Conservation (phyloP, 64 coral and sea anemone genomes). For the Dendrophyllia cribrosa region DNA sequence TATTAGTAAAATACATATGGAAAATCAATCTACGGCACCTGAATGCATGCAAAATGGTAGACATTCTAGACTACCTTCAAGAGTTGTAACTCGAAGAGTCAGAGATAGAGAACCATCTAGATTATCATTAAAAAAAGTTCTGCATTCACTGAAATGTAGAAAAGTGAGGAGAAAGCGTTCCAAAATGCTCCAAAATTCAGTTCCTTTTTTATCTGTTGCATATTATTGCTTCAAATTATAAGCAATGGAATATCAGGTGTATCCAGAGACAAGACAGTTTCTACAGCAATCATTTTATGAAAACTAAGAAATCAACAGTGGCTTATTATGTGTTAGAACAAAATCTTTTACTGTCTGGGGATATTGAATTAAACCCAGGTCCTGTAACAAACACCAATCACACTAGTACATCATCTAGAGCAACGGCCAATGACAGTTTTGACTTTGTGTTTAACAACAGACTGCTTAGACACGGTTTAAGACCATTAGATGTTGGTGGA, state of each 20-base stretch:
- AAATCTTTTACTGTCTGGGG: too few relatives aligned
- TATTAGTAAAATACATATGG: too few relatives aligned
- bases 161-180: neutral
- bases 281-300: neutral
- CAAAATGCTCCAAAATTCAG: neutral
- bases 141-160: neutral
- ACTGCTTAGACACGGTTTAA: constrained; percentile 6
- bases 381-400: neutral
- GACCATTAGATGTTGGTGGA: constrained; percentile 1
- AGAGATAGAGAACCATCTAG: neutral
- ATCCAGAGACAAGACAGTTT: neutral
- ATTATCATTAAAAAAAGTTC: neutral
- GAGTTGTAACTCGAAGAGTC: neutral
- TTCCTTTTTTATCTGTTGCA: neutral
- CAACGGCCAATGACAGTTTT: neutral
- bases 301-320: too few relatives aligned
- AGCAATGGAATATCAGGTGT: neutral
- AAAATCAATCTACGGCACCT: too few relatives aligned
- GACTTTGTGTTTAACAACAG: constrained; percentile 27
- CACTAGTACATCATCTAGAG: neutral
- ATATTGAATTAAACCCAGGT: too few relatives aligned
- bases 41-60: too few relatives aligned
- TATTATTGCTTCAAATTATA: neutral
- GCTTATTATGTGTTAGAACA: too few relatives aligned
- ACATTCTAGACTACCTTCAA: neutral